phyloP scores from a whole-genome alignment of 2,113 vertebrate genomes.

The Cyprinodon tularosa region DNA sequence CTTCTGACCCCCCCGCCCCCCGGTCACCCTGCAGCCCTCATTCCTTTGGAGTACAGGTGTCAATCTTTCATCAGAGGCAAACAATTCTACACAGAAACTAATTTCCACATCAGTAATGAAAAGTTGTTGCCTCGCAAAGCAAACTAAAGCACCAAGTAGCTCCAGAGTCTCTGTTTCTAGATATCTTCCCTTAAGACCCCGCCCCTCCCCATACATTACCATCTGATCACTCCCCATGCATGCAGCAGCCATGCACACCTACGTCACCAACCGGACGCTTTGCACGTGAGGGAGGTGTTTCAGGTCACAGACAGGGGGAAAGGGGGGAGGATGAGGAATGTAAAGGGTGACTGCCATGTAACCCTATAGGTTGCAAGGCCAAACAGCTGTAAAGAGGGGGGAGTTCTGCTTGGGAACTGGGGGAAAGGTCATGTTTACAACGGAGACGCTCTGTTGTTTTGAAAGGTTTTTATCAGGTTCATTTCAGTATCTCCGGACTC shows the following conservation, averaged over 20 bases:
- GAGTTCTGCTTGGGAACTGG: constrained; percentile 75
- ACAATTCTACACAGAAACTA: neutral
- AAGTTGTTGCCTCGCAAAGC: constrained; percentile 3
- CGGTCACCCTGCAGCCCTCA: constrained; percentile 1
- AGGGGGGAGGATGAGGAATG: constrained; percentile 45
- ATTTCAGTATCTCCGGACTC: constrained; percentile 34
- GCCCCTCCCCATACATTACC: constrained; percentile 7
- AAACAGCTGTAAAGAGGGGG: constrained; percentile 17
- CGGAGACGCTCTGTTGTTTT: constrained; percentile 17
- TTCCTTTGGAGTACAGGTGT: constrained; percentile 3
- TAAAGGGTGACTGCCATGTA: constrained; percentile 30
- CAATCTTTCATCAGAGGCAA: neutral
- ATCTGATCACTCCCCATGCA: constrained; percentile 55
- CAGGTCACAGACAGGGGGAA: neutral
- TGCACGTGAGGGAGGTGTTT: constrained; percentile 71
- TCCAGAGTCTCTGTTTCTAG: constrained; percentile 26
- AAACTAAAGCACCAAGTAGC: constrained; percentile 13
- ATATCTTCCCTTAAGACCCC: constrained; percentile 19
- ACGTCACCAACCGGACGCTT: constrained; percentile 58
- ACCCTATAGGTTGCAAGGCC: constrained; percentile 38
- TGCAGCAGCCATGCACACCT: constrained; percentile 57
- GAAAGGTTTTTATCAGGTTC: constrained; percentile 12
- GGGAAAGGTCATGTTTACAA: constrained; percentile 82
- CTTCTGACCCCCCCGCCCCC: constrained; percentile 20
- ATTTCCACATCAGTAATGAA: neutral